Evolutionary conservation across 2,888 invertebrate genomes (phyloP), one percentile per base, ranked within the genome.

Genomic region (Cacoxenus indagator): DNA sequence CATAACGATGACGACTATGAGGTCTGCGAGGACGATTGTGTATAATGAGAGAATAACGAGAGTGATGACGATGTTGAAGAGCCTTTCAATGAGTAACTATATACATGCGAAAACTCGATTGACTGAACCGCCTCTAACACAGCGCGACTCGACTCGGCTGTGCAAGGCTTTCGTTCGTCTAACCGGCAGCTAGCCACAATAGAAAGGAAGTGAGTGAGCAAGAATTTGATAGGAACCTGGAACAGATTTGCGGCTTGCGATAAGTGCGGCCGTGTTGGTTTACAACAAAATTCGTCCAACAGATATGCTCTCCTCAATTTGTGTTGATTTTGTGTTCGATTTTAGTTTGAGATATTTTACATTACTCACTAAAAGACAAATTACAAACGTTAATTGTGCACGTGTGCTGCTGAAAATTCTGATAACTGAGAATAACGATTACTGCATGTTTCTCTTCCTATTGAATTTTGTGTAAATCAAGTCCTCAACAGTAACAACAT

Each of bases 321-420:
- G 8, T 11, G 37, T 37, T 37, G 8, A 37, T 11, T 37, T 37
- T 37, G 37, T 37, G 14, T 37, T 37, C 14, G 37, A 37, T 37
- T 37, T 37, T 37, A 37, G 37, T 71, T 70, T 68, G 72, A 79
- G 81, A 74, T 75, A 64, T 76, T 80, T 57, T 43, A 67, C 78
- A 82, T 78, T 80, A 72, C 67, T 67, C 70, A 64, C 29, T 43
- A 37, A 46, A 64, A 65, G 72, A 71, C 65, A 71, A 75, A 73
- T 75, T 75, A 76, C 68, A 71, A 71, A 67, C 65, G 66, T 70
- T 71, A 37, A 2, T 37, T 37, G 37, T 37, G 37, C 37, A 14
- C 14, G 37, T 37, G 37, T 8, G 55, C 72, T 75, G 70, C 69
- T 67, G 55, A 67, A 67, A 67, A 74, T 27, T 55, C 3, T 51